Conservation (phyloP, 2,888 invertebrate species). For the Marronus borbonicus region DNA sequence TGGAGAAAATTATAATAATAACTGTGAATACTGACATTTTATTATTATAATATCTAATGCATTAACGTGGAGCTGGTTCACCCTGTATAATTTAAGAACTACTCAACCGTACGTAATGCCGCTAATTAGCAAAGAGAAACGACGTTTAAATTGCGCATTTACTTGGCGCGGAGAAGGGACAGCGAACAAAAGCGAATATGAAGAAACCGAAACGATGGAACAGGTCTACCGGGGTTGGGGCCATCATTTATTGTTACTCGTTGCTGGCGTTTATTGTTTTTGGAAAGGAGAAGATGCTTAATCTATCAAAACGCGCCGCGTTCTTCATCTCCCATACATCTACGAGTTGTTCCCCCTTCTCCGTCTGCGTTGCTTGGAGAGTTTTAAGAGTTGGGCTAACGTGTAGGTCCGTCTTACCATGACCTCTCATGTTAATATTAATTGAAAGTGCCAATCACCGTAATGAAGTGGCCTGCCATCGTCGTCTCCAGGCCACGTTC, state of each 20-base stretch:
- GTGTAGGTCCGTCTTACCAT: conserved; percentile 62
- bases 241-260: conserved; percentile 5
- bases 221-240: background rate
- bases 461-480: conserved; percentile 73
- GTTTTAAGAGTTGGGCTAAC: conserved; percentile 49
- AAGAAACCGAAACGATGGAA: background rate
- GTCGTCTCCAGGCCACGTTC: conserved; percentile 30
- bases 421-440: conserved; percentile 77
- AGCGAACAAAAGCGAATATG: conserved; percentile 3
- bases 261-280: conserved; percentile 25
- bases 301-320: conserved; percentile 42
- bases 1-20: no score
- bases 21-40: no score
- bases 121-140: conserved; percentile 30
- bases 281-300: conserved; percentile 30
- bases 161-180: conserved; percentile 5
- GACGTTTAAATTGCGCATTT: conserved; percentile 39
- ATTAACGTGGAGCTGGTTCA: no score
- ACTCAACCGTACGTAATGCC: background rate
- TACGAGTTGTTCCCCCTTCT: background rate
- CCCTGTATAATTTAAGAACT: background rate
- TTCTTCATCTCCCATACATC: background rate
- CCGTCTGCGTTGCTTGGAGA: background rate
- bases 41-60: no score
- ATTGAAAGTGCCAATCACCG: conserved; percentile 87